Evolutionary conservation across 2,797 vertebrate genomes (phyloP), one percentile per base, ranked within the genome.

Genomic region (Catamblyrhynchus diadema): DNA sequence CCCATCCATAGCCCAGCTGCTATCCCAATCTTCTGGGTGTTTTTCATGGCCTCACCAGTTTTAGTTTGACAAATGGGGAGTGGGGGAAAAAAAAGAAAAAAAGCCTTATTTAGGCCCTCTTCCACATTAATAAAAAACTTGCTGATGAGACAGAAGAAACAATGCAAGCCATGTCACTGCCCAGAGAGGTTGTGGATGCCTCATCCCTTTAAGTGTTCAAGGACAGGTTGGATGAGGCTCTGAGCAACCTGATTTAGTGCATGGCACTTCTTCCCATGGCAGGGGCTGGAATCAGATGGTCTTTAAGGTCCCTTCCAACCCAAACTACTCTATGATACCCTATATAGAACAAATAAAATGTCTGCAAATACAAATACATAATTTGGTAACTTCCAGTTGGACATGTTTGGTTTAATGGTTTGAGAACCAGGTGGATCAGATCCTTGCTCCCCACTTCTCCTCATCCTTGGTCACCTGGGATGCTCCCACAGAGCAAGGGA

Each of bases 111-210:
- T 77, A 86, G 30, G 80, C 93, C 21, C 15, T 84, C 20, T 53
- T 82, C 53, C 51, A 70, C 17, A 53, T 77, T 86, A 92, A 85
- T 92, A 82, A 80, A 94, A 94, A 92, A 73, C n/a, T 37, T 75
- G 73, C 83, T 88, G 78, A 88, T 66, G 88, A 88, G 71, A 86
- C 47, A 93, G 73, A 90, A 90, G 73, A 51, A 88, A 73, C 62
- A 88, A 81, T 81, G 41, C 35, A 83, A 87, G 35, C 10, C 4
- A 4, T 1, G 1, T 22, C 71, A 30, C 6, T 77, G n/a, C 42
- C 20, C 64, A 51, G 24, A 77, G 44, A 45, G 14, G 44, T 0
- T 45, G 24, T 30, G 44, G 37, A 51, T 33, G 23, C 10, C 27
- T 48, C 71, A 37, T 32, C 8, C 44, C 30, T 83, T 27, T 5